These are phyloP conservation scores for Albula goreensis DNA, from an alignment of 2,113 vertebrate genomes.

Conservation along the genomic window DNA sequence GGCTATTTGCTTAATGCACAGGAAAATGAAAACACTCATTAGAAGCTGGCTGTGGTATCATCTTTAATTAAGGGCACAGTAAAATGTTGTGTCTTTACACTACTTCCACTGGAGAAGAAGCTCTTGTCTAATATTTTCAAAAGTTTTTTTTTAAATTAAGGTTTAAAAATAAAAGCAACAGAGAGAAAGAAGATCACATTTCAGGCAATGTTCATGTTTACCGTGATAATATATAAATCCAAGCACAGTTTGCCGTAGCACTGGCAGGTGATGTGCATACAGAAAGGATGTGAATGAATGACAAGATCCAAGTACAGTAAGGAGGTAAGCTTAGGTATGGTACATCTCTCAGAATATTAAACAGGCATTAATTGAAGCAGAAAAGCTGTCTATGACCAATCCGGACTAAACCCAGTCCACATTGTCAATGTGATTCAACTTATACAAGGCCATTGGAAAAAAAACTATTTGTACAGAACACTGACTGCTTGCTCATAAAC, in stretches of 20 bases:
- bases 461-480: background rate
- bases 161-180: conserved; percentile 9
- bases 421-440: background rate
- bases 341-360: background rate
- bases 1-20: background rate
- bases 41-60: background rate
- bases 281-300: background rate
- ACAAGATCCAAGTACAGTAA: background rate
- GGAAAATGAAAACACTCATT: background rate
- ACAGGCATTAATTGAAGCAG: background rate
- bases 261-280: conserved; percentile 13
- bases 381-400: background rate
- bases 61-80: background rate
- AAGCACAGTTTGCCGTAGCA: conserved; percentile 22
- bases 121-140: background rate
- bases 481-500: conserved; percentile 3
- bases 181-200: background rate
- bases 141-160: background rate
- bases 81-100: background rate
- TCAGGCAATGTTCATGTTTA: conserved; percentile 38
- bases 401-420: background rate
- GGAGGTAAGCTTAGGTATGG: background rate
- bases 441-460: background rate
- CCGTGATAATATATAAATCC: conserved; percentile 36
- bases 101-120: background rate